Evolutionary conservation across 2,113 vertebrate genomes (phyloP).

Genomic region (Xenus cinereus): DNA sequence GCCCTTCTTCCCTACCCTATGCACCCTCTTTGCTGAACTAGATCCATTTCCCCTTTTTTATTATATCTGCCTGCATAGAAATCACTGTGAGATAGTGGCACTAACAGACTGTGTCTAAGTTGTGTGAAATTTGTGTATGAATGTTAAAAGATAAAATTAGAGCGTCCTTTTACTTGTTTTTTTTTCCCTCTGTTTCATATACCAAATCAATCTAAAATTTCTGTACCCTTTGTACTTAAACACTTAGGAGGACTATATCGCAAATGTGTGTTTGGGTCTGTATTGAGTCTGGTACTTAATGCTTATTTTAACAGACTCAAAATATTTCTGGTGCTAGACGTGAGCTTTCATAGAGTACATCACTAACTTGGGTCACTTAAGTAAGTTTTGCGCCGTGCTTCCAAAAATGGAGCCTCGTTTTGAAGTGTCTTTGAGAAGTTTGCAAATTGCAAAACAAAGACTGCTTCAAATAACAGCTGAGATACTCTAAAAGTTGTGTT

Average conservation of each 20-base stretch:
- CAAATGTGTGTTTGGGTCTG: not conserved
- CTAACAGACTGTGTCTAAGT: not conserved
- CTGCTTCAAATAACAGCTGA: not conserved
- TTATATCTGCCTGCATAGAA: not conserved
- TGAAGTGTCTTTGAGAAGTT: not conserved
- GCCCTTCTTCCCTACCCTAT: not conserved
- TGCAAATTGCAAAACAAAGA: not conserved
- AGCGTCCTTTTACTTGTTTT: not conserved
- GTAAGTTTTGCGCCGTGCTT: not conserved
- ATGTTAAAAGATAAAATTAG: not conserved
- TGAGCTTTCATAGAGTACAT: fast-evolving
- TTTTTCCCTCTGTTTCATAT: not conserved
- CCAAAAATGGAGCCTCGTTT: not conserved
- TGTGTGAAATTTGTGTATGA: not conserved
- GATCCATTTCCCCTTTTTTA: not conserved
- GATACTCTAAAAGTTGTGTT: not conserved
- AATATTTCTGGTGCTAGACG: not conserved
- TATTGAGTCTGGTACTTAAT: not conserved
- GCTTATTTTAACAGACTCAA: not conserved
- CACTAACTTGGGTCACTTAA: not conserved
- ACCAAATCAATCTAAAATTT: not conserved
- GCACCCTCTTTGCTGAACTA: fast-evolving
- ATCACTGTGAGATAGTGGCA: not conserved
- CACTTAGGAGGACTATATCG: fast-evolving
- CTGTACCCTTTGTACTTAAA: not conserved